A percentile compares a stretch with the other conserved stretches of the same genome.
These are phyloP conservation scores for Thripadectes ignobilis DNA, from an alignment of 2,797 vertebrate species.

Conservation along the genomic window DNA sequence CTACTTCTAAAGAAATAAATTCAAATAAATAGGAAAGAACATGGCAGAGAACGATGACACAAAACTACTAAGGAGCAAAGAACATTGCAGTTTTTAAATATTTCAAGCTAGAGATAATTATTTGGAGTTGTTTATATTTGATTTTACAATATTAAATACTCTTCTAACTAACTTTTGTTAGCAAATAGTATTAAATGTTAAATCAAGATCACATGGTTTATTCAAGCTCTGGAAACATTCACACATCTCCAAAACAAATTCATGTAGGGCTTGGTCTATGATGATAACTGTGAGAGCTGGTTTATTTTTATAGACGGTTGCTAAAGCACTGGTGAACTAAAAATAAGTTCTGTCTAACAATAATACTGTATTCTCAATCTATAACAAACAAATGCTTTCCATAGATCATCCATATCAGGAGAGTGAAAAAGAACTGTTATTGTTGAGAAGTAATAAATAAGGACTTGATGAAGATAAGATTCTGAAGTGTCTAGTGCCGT, in stretches of 20 bases:
- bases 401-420: slow-evolving; percentile 42
- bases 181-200: slow-evolving; percentile 10
- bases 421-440: not conserved
- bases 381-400: slow-evolving; percentile 36
- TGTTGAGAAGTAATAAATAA: not conserved
- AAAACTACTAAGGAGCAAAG: not conserved
- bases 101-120: not conserved
- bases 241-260: slow-evolving; percentile 67
- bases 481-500: not conserved
- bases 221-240: slow-evolving; percentile 18
- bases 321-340: slow-evolving; percentile 69
- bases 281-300: slow-evolving; percentile 25
- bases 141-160: not conserved
- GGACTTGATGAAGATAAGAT: not conserved
- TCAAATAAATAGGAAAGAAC: not conserved
- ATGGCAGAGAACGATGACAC: not conserved
- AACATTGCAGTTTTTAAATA: not conserved
- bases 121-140: not conserved
- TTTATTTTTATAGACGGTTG: slow-evolving; percentile 75
- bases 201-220: slow-evolving; percentile 43
- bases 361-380: slow-evolving; percentile 18
- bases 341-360: slow-evolving; percentile 67
- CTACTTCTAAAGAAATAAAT: not conserved
- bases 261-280: slow-evolving; percentile 1
- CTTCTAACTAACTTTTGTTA: slow-evolving; percentile 1